Evolutionary conservation across 2,113 vertebrate species (phyloP).

Genomic region (Hipposideros armiger): DNA sequence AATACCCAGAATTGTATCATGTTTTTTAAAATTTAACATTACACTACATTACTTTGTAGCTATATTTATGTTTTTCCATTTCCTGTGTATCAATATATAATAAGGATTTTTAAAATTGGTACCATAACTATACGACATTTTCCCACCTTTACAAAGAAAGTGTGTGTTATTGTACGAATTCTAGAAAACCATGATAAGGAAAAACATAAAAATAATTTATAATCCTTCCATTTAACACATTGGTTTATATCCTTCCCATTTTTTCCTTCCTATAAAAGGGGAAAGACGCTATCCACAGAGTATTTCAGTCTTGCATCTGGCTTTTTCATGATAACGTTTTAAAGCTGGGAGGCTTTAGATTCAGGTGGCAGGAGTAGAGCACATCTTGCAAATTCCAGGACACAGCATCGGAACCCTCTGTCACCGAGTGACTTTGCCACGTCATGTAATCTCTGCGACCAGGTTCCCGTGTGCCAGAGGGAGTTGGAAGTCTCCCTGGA

Average conservation of each 20-base stretch:
- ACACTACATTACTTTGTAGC: background rate
- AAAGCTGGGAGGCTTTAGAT: background rate
- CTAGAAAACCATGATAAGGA: background rate
- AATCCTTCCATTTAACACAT: background rate
- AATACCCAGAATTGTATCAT: background rate
- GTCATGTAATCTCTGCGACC: background rate
- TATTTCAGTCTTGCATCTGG: fast-evolving
- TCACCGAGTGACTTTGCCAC: background rate
- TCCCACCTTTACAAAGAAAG: background rate
- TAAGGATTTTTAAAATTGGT: background rate
- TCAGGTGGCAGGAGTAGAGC: background rate
- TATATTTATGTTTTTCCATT: background rate
- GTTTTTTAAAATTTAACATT: background rate
- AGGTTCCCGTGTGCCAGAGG: fast-evolving
- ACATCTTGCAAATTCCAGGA: background rate
- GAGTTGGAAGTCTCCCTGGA: background rate
- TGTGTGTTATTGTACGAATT: background rate
- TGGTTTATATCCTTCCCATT: background rate
- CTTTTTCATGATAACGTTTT: background rate
- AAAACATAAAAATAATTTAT: background rate
- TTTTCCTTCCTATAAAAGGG: background rate
- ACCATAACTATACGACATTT: background rate
- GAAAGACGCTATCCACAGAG: fast-evolving
- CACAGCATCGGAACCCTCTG: fast-evolving
- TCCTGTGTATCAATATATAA: background rate